Base-by-base conservation (phyloP, 2,888 invertebrate genomes). In the Sussaba pulchella region DNA sequence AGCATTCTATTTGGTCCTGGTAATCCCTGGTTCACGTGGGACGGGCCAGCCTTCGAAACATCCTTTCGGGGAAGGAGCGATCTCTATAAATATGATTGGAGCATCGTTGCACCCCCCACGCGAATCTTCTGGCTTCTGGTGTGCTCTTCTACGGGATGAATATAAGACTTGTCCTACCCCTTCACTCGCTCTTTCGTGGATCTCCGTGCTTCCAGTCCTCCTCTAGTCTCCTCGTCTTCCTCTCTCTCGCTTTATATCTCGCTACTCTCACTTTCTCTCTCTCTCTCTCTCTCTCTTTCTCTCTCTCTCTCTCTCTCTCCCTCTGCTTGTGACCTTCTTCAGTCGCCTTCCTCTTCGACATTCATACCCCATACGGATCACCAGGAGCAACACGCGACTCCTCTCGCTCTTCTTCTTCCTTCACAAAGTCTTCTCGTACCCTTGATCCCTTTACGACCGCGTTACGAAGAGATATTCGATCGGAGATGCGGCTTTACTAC, bases 71-170 rank as follows among this genome's bases (percentile, higher is more conserved):
- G 76, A 6, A 6, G 31, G 31, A 6, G 31, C 6, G 36, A 59
- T 45, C 57, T 84, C 89, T 89, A 91, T 91, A 92, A 92, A 92
- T 91, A 92, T 91, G 91, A 92, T 91, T 90, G 89, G 89, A 86
- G 85, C 84, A 86, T 85, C 86, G 85, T 83, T 85, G 85, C 85
- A 86, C 78, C 83, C 83, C 81, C 77, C 76, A 66, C 57, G 54
- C 45, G 66, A 76, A 72, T 80, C 71, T 72, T 76, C 72, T 41
- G 59, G 47, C 61, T 61, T 26, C 52, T 69, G 47, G 36, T 69
- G 57, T 61, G 54, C 19, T 69, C 17, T 39, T 9, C 17, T 59
- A 57, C 14, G 50, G 57, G 24, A 67, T 69, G 59, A 52, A 64
- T 76, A 69, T 69, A 63, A 24, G 31, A 50, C 43, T 8, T n/a